Conservation (phyloP, 1,140 invertebrate genomes). For the Pseudomyrmex dendroicus region DNA sequence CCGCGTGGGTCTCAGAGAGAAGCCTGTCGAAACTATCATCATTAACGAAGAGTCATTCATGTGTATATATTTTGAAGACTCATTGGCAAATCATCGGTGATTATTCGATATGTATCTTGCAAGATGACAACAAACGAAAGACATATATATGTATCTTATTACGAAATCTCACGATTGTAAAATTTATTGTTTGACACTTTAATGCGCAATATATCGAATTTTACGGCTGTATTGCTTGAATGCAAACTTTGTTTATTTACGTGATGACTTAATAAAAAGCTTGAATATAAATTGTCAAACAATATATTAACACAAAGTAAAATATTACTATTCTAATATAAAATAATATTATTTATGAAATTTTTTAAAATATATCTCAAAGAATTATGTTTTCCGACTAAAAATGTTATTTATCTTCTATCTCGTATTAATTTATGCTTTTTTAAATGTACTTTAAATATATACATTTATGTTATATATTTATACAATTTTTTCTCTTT, state of each 20-base stretch:
- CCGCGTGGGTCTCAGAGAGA: constrained; percentile 50
- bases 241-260: constrained; percentile 21
- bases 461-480: too few species aligned
- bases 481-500: background rate
- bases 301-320: background rate
- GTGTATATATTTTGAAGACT: constrained; percentile 54
- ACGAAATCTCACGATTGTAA: constrained; percentile 31
- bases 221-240: constrained; percentile 48
- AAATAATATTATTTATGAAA: background rate
- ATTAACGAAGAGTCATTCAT: constrained; percentile 41
- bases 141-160: background rate
- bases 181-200: constrained; percentile 46
- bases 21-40: constrained; percentile 13
- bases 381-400: background rate
- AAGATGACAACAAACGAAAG: constrained; percentile 12
- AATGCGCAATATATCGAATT: constrained; percentile 15
- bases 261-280: background rate
- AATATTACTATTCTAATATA: background rate
- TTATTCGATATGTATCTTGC: constrained; percentile 16
- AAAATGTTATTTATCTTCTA: background rate
- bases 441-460: background rate
- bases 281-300: background rate
- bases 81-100: constrained; percentile 20
- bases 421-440: background rate
- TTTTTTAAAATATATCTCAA: background rate